Base-by-base conservation (phyloP, 92 coral and sea anemone species). In the Isaurus tuberculatus region DNA sequence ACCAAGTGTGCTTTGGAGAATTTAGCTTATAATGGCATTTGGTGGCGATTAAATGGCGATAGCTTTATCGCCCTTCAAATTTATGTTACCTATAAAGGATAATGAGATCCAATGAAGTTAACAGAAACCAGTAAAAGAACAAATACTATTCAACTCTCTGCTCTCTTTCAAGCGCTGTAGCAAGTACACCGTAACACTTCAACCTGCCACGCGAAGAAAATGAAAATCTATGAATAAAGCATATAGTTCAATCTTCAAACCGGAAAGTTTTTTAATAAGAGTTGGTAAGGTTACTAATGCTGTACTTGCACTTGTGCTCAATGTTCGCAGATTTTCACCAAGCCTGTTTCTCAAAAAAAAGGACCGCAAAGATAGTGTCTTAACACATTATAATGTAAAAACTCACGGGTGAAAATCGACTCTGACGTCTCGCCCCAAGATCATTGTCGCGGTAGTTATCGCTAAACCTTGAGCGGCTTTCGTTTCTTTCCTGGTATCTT, bases 341-440 rank as follows among this genome's bases (percentile, higher is more conserved):
- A 55, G 63, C 25, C 63, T 55, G 22, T 9, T 55, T 19, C 23
- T 55, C 63, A 55, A 20, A 49, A n/a, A n/a, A n/a, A n/a, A n/a
- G n/a, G n/a, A n/a, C n/a, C n/a, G n/a, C n/a, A 22, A 2, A 4
- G 34, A 22, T 57, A 57, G 58, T 15, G 19, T 49, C 26, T 49
- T 32, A 1, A 29, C 29, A 27, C 30, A 19, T 17, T 57, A 51
- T 17, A 74, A 70, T 31, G 16, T 9, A 25, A 36, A 28, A 77
- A 77, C 82, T 77, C 51, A 77, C 82, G 82, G 82, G 82, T 33
- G 82, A 77, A 77, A 77, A 77, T 22, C 82, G 67, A 25, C 82
- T 77, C 60, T 77, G 82, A 36, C 82, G 82, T 77, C 82, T 60
- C 43, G 51, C 30, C 3, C 68, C 68, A 19, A 77, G 22, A 58